Evolutionary conservation across 2,113 vertebrate genomes (phyloP), one percentile per base, ranked within the genome.

Genomic region (Platysternon megacephalum): DNA sequence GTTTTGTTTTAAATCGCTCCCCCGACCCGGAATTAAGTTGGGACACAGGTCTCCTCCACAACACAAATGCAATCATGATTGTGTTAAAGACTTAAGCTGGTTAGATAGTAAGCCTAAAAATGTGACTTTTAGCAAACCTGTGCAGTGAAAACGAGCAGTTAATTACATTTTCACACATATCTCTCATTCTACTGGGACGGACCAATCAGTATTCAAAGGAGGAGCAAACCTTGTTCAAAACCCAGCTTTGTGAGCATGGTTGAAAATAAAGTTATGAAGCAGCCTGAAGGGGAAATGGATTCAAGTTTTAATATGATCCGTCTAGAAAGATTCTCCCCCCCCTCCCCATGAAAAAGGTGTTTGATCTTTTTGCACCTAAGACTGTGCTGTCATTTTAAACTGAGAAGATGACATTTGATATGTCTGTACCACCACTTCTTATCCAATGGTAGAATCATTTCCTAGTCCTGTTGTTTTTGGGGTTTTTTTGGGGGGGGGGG

Each of bases 41-140:
- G 65, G 19, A 21, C 17, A 72, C 19, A 39, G 17, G 9, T 84
- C 94, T 96, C 91, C 89, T 82, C 91, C 72, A 68, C 91, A 93
- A 61, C 21, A 56, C 78, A 94, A 80, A 35, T 87, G 93, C 58
- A 84, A 95, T 93, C 89, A 79, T 51, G 5, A 86, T 87, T 94
- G 65, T 80, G 65, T 78, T 93, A 55, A 78, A 82, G 19, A 68
- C 89, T 85, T 85, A 74, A 78, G 16, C 21, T 85, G 89, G 82
- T 95, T 89, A 89, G 84, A 92, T 74, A 91, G 74, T 9, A 32
- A 8, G 82, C 29, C 91, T 80, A 61, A 29, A 90, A 32, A 39
- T 35, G 51, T 4, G 11, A 44, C 21, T 72, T 72, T 79, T 78
- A 90, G 94, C 51, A 92, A 84, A 92, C 79, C 39, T 42, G 58